Conservation (phyloP, 2,888 invertebrate species). For the Agrochola litura region DNA sequence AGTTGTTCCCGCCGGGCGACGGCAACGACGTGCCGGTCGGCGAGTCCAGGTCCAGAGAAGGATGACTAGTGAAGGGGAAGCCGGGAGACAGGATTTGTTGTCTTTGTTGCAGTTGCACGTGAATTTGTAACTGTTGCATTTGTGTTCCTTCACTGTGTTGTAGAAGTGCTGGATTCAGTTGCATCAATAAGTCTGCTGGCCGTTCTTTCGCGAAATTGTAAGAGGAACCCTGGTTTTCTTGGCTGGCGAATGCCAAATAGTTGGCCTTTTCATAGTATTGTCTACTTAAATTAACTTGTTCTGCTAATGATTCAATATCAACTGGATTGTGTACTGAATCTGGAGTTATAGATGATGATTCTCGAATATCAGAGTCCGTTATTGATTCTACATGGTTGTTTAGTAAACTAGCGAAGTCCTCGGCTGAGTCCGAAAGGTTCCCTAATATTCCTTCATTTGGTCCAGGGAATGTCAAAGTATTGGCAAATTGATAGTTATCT, state of each 20-base stretch:
- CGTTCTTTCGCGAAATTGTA: constrained; percentile 92
- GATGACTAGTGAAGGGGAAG: constrained; percentile 92
- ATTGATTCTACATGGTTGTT: constrained; percentile 93
- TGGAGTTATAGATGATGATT: constrained; percentile 93
- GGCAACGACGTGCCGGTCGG: constrained; percentile 94
- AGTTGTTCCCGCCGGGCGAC: constrained; percentile 94
- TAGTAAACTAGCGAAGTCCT: constrained; percentile 94
- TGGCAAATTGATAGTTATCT: constrained; percentile 95
- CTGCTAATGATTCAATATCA: constrained; percentile 94
- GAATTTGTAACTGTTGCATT: constrained; percentile 92
- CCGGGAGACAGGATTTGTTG: constrained; percentile 91
- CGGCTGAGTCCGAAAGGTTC: constrained; percentile 94
- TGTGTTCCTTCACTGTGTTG: constrained; percentile 91
- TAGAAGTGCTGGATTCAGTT: constrained; percentile 89
- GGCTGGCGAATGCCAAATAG: constrained; percentile 86
- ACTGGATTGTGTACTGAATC: constrained; percentile 92
- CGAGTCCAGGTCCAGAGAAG: constrained; percentile 93
- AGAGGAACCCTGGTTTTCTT: constrained; percentile 88
- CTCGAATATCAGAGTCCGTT: constrained; percentile 92
- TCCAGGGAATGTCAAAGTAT: constrained; percentile 94
- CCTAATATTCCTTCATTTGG: constrained; percentile 95
- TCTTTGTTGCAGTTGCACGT: constrained; percentile 93
- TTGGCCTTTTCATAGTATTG: constrained; percentile 89
- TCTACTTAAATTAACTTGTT: constrained; percentile 92
- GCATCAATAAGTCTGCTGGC: constrained; percentile 91